These are phyloP conservation scores for Amblyjoppa proteus DNA, from an alignment of 2,888 invertebrate species.

Conservation along the genomic window DNA sequence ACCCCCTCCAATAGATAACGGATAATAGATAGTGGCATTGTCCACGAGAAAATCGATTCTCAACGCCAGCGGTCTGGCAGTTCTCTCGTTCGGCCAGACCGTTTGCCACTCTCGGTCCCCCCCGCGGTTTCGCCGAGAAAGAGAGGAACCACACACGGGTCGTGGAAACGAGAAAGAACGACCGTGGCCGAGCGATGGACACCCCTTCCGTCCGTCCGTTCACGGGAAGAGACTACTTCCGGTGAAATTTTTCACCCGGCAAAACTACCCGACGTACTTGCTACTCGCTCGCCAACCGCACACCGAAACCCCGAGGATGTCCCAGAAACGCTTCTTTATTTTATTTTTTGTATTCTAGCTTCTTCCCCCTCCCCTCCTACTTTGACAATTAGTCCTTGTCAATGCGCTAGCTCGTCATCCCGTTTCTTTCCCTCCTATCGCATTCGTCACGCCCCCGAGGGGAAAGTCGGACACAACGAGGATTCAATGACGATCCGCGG, in stretches of 20 bases:
- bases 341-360: slow-evolving; percentile 1
- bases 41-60: slow-evolving; percentile 69
- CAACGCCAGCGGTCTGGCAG: slow-evolving; percentile 55
- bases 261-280: slow-evolving; percentile 51
- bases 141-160: slow-evolving; percentile 11
- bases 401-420: slow-evolving; percentile 7
- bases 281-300: slow-evolving; percentile 38
- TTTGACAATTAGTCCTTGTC: slow-evolving; percentile 40
- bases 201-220: slow-evolving; percentile 58
- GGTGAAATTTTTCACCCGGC: slow-evolving; percentile 64
- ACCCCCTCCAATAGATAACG: slow-evolving; percentile 67
- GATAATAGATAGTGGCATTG: slow-evolving; percentile 73
- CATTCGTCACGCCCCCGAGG: neutral
- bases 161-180: neutral
- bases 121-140: slow-evolving; percentile 9
- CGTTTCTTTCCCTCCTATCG: neutral
- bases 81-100: slow-evolving; percentile 44
- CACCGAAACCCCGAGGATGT: slow-evolving; percentile 16
- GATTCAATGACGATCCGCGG: neutral
- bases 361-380: neutral
- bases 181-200: slow-evolving; percentile 24
- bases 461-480: neutral
- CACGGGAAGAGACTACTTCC: slow-evolving; percentile 63
- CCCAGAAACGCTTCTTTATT: slow-evolving; percentile 6
- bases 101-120: slow-evolving; percentile 9